A percentile compares a stretch with the other conserved stretches of the same genome.
Conservation (phyloP, 2,113 vertebrate species). For the Otocyon megalotis region DNA sequence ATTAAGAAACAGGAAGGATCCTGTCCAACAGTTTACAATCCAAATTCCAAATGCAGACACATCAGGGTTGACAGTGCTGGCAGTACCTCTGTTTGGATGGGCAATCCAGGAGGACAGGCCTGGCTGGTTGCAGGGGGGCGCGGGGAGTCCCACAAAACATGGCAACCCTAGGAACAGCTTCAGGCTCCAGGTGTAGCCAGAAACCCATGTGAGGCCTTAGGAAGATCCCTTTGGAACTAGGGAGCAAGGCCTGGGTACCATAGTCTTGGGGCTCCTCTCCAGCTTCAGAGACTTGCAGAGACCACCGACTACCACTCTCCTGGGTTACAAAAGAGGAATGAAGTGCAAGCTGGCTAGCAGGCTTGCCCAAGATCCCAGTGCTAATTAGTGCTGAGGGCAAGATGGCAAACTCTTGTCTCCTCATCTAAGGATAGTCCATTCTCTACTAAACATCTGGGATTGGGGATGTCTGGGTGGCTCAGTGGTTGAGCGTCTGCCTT, state of each 20-base stretch:
- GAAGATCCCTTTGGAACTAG: background rate
- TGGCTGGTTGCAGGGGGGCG: background rate
- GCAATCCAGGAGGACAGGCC: background rate
- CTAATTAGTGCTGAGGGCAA: background rate
- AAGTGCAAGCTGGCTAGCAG: background rate
- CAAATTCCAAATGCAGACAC: background rate
- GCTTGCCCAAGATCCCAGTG: background rate
- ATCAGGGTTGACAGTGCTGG: rapidly evolving
- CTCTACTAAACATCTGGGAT: background rate
- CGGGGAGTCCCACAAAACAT: too few relatives aligned
- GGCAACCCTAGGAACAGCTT: background rate
- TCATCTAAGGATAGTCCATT: background rate
- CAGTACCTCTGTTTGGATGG: too few relatives aligned
- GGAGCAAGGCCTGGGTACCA: background rate
- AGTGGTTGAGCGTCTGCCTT: too few relatives aligned
- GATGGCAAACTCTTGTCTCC: background rate
- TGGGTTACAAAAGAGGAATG: background rate
- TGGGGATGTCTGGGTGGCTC: too few relatives aligned
- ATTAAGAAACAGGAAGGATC: slow-evolving; percentile 28
- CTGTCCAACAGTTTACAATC: background rate
- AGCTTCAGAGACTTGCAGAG: background rate
- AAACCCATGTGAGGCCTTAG: background rate
- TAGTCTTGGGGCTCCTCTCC: background rate
- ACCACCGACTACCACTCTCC: background rate
- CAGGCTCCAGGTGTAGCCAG: background rate